Base-by-base conservation (phyloP, 2,113 vertebrate species). In the Rafetus swinhoei region DNA sequence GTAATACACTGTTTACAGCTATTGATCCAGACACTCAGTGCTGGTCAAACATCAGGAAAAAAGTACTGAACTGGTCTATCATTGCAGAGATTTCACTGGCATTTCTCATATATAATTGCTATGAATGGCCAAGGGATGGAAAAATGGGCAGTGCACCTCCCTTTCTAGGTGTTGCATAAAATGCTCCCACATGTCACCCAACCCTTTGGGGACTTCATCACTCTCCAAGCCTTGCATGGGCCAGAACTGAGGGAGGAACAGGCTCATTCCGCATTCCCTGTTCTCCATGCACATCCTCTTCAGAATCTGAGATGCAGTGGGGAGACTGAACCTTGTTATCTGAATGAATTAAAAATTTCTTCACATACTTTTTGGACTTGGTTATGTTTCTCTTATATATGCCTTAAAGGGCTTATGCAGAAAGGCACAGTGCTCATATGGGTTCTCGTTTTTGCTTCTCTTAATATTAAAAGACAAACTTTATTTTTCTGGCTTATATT, bases 391-490 rank as follows among this genome's bases (percentile, higher is more conserved):
- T 91, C 79, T 45, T 5, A 54, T 84, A 32, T 82, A 45, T 6
- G 9, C 50, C 27, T 86, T 54, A 35, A 65, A 91, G 93, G 35
- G 81, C 90, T 87, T 86, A 82, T 85, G 86, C 94, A 91, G 81
- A 14, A 57, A 93, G 81, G 45, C 74, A 15, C 53, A 81, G 81
- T 54, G 32, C 56, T 83, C 94, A 84, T 80, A 76, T n/a, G 79
- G 85, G 84, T 90, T 89, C 52, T 84, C 81, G 90, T 72, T 95
- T 89, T 80, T 94, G 60, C 85, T 96, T n/a, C 81, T 84, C 90
- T 91, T 80, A 90, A 91, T 93, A 96, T 92, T 95, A 95, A 96
- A 91, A 5, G 93, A 93, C 80, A 97, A 92, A 92, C 86, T 96
- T 29, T 87, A 89, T 94, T 65, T 81, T 90, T 56, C 79, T 93